phyloP scores from a whole-genome alignment of 2,888 invertebrate species.

The Aromia moschata region DNA sequence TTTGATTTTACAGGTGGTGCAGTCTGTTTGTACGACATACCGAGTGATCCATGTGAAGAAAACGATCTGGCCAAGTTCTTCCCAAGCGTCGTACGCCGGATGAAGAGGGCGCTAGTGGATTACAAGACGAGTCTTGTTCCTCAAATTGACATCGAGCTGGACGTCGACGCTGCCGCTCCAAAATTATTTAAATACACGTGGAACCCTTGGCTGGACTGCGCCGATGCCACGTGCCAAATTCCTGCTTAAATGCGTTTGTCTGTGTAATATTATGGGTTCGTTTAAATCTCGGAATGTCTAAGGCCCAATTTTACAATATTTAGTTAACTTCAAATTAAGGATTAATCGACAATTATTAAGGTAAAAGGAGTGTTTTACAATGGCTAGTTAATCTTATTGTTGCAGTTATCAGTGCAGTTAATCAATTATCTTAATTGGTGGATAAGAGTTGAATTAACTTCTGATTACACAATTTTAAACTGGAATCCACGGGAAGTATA shows the following conservation, averaged over 20 bases:
- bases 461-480: too few species aligned
- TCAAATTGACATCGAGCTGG: conserved; percentile 65
- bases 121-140: conserved; percentile 68
- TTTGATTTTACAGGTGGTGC: conserved; percentile 63
- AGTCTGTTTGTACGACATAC: conserved; percentile 80
- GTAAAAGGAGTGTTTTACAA: too few species aligned
- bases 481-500: too few species aligned
- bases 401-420: too few species aligned
- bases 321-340: too few species aligned
- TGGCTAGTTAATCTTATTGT: too few species aligned
- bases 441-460: too few species aligned
- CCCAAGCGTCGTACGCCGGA: conserved; percentile 65
- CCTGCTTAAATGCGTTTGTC: conserved; percentile 4
- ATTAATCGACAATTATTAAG: too few species aligned
- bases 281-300: too few species aligned
- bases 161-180: conserved; percentile 73
- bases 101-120: conserved; percentile 64
- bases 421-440: too few species aligned
- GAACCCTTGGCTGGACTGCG: conserved; percentile 71
- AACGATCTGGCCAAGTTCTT: conserved; percentile 71
- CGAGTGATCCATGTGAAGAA: conserved; percentile 82
- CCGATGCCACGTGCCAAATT: conserved; percentile 44
- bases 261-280: not conserved
- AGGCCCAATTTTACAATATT: too few species aligned
- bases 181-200: conserved; percentile 76